Evolutionary conservation across 2,113 vertebrate species (phyloP), one percentile per base, ranked within the genome.

Genomic region (Alligator sinensis): DNA sequence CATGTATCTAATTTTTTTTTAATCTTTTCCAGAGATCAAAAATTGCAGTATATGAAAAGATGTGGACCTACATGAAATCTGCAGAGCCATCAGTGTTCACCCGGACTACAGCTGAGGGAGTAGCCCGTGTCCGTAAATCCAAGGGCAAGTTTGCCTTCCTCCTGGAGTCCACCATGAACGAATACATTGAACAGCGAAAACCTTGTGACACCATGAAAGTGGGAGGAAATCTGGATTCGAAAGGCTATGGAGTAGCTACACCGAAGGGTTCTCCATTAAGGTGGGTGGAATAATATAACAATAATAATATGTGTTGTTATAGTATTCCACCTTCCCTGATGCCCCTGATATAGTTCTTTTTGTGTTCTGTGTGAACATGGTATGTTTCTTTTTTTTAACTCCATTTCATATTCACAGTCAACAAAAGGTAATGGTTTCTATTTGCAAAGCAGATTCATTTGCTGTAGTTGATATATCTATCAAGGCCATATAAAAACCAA

Each of bases 261-360:
- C 99, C 99, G 96, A 99, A 99, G 98, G 99, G 99, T 98, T 99
- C 99, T 98, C 99, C 99, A 99, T 99, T 99, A 99, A 99, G 99
- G 99, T 99, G 98, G 99, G 99, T 99, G 99, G 99, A 99, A 98
- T 99, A 99, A 98, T 99, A 99, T 99, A 99, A 99, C 99, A 99
- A 99, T 99, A 98, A 47, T 96, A 98, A 98, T 98, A 98, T 97
- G 98, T 99, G 98, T 99, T 99, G 99, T 99, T 99, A 99, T 99
- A 98, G 98, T 99, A 99, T 99, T 99, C 99, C 99, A 99, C 99
- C 99, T 98, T 99, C 99, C 99, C 99, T 99, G 99, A 99, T 99
- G 99, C 98, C 98, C 98, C 98, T 98, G 97, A 98, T 97, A 95
- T 96, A 98, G 95, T 97, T 97, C 81, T 97, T 97, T 98, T 97